Conservation (phyloP, 2,888 invertebrate genomes). For the Volucella inanis region DNA sequence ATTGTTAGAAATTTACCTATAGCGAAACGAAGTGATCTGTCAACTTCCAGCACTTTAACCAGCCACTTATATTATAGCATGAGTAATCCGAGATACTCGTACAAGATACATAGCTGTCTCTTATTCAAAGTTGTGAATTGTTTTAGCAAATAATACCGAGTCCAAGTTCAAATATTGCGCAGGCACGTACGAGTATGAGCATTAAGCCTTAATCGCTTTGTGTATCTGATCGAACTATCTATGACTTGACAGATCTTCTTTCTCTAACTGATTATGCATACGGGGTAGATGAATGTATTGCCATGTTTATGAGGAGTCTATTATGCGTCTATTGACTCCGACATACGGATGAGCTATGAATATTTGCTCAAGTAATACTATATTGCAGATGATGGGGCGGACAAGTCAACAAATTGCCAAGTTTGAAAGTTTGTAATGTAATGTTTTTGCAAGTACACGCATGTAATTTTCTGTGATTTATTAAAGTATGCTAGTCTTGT, state of each 20-base stretch:
- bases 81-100: conserved; percentile 17
- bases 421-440: conserved; percentile 15
- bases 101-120: conserved; percentile 1
- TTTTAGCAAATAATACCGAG: conserved; percentile 57
- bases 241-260: conserved; percentile 22
- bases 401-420: conserved; percentile 7
- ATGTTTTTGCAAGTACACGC: neutral
- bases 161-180: conserved; percentile 69
- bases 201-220: conserved; percentile 25
- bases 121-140: conserved; percentile 47
- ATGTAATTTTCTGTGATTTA: no score
- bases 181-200: conserved; percentile 53
- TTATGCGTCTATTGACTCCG: conserved; percentile 48
- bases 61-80: conserved; percentile 3
- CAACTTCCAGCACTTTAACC: conserved; percentile 17
- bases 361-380: conserved; percentile 39
- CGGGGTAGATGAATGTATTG: conserved; percentile 20
- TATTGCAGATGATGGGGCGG: conserved; percentile 19
- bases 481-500: no score
- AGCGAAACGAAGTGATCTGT: conserved; percentile 28
- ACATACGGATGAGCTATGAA: conserved; percentile 5
- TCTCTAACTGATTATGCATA: conserved; percentile 31
- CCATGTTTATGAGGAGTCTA: conserved; percentile 10
- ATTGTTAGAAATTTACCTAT: conserved; percentile 34
- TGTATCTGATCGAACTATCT: conserved; percentile 22